Percentiles rank a stretch among this genome's conserved stretches.
Conservation (phyloP, 2,888 invertebrate species). For the Danaus chrysippus region DNA sequence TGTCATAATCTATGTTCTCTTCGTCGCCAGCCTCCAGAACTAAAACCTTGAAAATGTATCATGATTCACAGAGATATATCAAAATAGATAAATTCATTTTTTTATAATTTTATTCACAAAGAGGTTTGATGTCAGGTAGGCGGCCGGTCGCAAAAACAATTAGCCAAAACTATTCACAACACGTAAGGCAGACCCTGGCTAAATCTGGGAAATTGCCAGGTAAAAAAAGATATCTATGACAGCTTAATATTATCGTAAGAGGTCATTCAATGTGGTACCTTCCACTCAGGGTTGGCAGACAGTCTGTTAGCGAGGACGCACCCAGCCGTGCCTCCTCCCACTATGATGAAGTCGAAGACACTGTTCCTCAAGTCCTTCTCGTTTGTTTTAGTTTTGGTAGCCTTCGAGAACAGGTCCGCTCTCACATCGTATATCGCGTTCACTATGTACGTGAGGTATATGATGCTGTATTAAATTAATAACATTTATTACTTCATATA, state of each 20-base stretch:
- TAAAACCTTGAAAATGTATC: conserved; percentile 49
- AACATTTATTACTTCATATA: neutral
- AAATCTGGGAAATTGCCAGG: too few relatives aligned
- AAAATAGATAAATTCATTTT: neutral
- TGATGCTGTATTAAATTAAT: conserved; percentile 12
- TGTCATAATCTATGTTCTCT: conserved; percentile 70
- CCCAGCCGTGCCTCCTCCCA: conserved; percentile 71
- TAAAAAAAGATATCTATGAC: too few relatives aligned
- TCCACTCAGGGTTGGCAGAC: conserved; percentile 67
- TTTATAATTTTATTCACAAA: too few relatives aligned
- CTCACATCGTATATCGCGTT: conserved; percentile 29
- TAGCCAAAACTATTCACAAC: too few relatives aligned
- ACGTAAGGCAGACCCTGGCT: too few relatives aligned
- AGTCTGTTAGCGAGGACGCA: conserved; percentile 69
- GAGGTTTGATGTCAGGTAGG: too few relatives aligned
- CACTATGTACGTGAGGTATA: conserved; percentile 32
- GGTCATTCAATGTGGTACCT: conserved; percentile 45
- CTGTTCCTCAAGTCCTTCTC: conserved; percentile 61
- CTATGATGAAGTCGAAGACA: conserved; percentile 73
- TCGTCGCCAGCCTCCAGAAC: conserved; percentile 67
- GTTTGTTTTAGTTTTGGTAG: conserved; percentile 59
- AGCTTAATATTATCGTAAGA: too few relatives aligned
- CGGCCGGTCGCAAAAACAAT: too few relatives aligned
- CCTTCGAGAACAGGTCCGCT: conserved; percentile 62
- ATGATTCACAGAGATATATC: neutral